Conservation (phyloP, 2,888 invertebrate genomes). For the Mystacides longicornis region DNA sequence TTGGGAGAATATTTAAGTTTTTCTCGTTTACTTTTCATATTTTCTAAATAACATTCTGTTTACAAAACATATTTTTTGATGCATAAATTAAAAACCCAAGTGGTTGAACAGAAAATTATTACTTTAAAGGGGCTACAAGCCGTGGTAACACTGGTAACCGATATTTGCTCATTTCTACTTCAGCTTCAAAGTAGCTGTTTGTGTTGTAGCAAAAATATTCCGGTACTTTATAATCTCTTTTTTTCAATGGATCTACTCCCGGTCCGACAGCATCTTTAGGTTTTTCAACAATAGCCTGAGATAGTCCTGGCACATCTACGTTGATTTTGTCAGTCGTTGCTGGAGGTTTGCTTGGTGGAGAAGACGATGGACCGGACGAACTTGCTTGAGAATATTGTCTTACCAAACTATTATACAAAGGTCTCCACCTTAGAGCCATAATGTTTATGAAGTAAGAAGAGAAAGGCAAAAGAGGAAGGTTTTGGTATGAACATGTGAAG, state of each 20-base stretch:
- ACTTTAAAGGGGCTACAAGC: slow-evolving; percentile 43
- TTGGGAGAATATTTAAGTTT: too few species aligned
- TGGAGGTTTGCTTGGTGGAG: slow-evolving; percentile 19
- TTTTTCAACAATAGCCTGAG: slow-evolving; percentile 49
- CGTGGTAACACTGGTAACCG: slow-evolving; percentile 75
- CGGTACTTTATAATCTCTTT: slow-evolving; percentile 73
- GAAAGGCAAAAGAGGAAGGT: too few species aligned
- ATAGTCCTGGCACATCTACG: slow-evolving; percentile 56
- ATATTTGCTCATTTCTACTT: slow-evolving; percentile 74
- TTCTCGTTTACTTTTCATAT: too few species aligned
- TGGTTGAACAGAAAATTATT: too few species aligned
- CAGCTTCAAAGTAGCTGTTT: slow-evolving; percentile 74
- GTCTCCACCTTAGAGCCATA: slow-evolving; percentile 14
- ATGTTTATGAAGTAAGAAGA: too few species aligned
- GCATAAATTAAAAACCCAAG: too few species aligned
- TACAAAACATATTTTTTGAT: too few species aligned
- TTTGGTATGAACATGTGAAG: too few species aligned
- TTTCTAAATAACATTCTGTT: too few species aligned
- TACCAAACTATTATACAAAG: slow-evolving; percentile 7
- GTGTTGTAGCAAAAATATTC: slow-evolving; percentile 80
- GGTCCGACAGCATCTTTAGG: slow-evolving; percentile 58
- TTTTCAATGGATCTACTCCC: slow-evolving; percentile 57
- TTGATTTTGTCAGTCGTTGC: slow-evolving; percentile 28
- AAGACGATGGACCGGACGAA: neutral
- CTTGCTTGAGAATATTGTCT: slow-evolving; percentile 15